Evolutionary conservation across 2,888 invertebrate species (phyloP).

Genomic region (Drosophila tanythrix): DNA sequence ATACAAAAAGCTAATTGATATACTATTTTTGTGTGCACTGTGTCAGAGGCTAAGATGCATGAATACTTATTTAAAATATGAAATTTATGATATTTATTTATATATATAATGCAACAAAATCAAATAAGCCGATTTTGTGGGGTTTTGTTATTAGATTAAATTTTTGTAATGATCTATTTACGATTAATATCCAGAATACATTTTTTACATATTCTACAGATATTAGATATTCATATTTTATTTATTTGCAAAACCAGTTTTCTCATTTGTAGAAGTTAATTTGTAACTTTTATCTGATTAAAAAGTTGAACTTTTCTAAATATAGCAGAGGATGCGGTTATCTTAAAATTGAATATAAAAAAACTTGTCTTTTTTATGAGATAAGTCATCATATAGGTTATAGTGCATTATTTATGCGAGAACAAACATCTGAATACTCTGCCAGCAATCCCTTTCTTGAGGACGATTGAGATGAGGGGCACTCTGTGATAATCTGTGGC

Average conservation of each 20-base stretch:
- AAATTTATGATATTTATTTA: no score
- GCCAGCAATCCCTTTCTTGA: constrained; percentile 3
- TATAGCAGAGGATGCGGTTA: background rate
- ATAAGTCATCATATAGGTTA: background rate
- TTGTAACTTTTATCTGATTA: background rate
- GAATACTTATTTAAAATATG: background rate
- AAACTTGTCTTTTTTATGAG: background rate
- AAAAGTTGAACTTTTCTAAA: background rate
- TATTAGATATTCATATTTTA: background rate
- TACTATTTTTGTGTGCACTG: background rate
- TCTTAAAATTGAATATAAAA: background rate
- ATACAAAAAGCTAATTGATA: constrained; percentile 17
- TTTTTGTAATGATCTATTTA: background rate
- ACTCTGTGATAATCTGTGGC: constrained; percentile 73
- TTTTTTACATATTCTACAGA: background rate
- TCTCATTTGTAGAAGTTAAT: background rate
- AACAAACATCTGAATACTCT: constrained; percentile 1
- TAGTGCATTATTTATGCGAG: background rate
- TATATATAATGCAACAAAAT: no score
- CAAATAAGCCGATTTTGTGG: background rate
- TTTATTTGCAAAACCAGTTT: background rate
- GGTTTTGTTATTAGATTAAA: background rate
- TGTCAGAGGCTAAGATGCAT: constrained; percentile 11
- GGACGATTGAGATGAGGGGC: constrained; percentile 31
- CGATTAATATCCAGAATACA: background rate